Base-by-base conservation (phyloP, 1,140 invertebrate genomes). In the Papilio glaucus region DNA sequence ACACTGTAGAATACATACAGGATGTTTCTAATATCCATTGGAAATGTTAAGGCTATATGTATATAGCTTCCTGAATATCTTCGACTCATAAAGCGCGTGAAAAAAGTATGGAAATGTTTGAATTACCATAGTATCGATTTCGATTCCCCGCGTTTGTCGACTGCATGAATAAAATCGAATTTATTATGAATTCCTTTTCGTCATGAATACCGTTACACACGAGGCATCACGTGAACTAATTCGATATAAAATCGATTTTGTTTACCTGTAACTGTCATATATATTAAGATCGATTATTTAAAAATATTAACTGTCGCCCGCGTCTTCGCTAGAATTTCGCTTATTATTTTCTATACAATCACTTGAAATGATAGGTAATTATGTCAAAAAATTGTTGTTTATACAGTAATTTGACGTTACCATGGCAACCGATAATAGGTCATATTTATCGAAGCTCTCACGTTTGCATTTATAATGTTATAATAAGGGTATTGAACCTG, bases 141-240 rank as follows among this genome's bases (percentile, higher is more conserved):
- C 62, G 41, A 77, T 77, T 71, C 60, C 13, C 65, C 68, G 68
- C 24, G 39, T 37, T 61, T 77, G 72, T 72, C 73, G 68, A 70
- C 65, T 72, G 72, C 26, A 74, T 78, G 77, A 81, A 71, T 57
- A 72, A 63, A 37, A 63, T 37, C 29, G n/a, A 15, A 63, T 38
- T 4, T 21, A 53, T 53, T 53, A 63, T 53, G 49, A 53, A 53
- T 53, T 42, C 8, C 4, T 62, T 62, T 15, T 39, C 26, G 15
- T 63, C 61, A 63, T 63, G 61, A 39, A 63, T 39, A 38, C 37
- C 37, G 61, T 63, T 29, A 62, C 15, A 18, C 61, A 38, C 13
- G 61, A 37, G 15, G 4, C n/a, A 2, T 15, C 26, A 33, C 13
- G 26, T 9, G 41, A 33, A 33, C 24, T 26, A 24, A 69, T 49